Evolutionary conservation across 2,888 invertebrate species (phyloP).

Genomic region (Netelia fuscicornis): DNA sequence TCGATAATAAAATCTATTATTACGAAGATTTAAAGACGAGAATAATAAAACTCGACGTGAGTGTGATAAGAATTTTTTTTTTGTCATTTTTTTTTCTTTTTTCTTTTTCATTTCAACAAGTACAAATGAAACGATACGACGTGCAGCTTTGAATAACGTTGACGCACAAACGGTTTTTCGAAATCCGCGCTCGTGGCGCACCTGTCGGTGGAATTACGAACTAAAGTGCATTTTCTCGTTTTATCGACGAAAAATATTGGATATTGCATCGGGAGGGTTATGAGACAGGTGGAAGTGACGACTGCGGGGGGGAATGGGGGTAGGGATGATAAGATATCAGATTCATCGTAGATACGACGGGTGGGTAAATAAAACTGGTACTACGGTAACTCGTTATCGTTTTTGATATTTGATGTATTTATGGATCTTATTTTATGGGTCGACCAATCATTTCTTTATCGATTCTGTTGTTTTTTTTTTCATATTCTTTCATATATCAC

Average conservation of each 20-base stretch:
- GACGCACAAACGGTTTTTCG: not conserved
- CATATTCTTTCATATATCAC: too few species aligned
- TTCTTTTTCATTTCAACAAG: not conserved
- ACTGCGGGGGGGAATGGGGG: too few species aligned
- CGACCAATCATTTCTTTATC: too few species aligned
- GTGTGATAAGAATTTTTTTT: not conserved
- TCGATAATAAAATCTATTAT: not conserved
- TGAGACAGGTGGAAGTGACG: not conserved
- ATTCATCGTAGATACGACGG: slow-evolving; percentile 33
- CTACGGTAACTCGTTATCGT: not conserved
- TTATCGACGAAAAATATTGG: slow-evolving; percentile 30
- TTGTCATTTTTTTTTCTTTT: not conserved
- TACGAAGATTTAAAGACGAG: not conserved
- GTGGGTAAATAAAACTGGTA: slow-evolving; percentile 11
- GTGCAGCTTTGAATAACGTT: not conserved
- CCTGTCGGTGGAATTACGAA: slow-evolving; percentile 12
- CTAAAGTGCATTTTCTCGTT: slow-evolving; percentile 11
- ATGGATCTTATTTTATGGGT: too few species aligned
- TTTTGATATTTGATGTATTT: not conserved
- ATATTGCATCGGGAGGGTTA: slow-evolving; percentile 18
- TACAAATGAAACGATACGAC: not conserved
- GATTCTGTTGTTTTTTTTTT: not conserved
- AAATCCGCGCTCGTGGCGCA: slow-evolving; percentile 6
- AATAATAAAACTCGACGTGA: not conserved
- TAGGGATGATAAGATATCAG: slow-evolving; percentile 35